A percentile compares a stretch with the other conserved stretches of the same genome.
These are phyloP conservation scores for Galago senegalensis DNA, from an alignment of 2,797 vertebrate genomes.

Conservation along the genomic window DNA sequence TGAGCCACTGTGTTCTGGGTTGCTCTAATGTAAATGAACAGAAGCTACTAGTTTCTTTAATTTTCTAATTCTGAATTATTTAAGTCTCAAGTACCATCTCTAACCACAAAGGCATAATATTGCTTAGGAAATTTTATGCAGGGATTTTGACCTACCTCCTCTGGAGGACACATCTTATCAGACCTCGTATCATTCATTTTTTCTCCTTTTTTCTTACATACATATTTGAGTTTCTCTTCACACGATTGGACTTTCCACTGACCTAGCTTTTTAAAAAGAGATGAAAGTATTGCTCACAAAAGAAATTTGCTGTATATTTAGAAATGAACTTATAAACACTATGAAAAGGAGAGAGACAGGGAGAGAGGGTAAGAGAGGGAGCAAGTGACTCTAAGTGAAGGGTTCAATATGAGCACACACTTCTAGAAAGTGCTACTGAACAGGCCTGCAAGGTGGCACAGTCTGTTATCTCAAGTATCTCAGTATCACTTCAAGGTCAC, in stretches of 20 bases:
- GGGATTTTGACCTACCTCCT: conserved; percentile 90
- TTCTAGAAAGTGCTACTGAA: background rate
- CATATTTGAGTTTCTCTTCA: conserved; percentile 90
- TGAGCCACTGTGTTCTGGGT: background rate
- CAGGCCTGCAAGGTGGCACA: background rate
- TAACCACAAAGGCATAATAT: background rate
- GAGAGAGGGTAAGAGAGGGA: background rate
- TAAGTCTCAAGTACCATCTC: background rate
- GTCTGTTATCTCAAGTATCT: background rate
- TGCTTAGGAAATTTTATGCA: background rate
- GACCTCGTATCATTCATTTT: conserved; percentile 87
- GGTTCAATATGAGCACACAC: background rate
- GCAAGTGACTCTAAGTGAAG: background rate
- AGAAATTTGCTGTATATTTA: conserved; percentile 62
- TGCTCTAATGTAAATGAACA: conserved; percentile 20
- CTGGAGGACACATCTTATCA: conserved; percentile 88
- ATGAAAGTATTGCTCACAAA: conserved; percentile 31
- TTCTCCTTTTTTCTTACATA: conserved; percentile 94
- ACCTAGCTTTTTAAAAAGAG: conserved; percentile 87
- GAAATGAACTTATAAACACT: conserved; percentile 19
- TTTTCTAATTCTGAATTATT: conserved; percentile 35
- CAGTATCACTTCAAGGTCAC: background rate
- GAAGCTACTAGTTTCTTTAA: conserved; percentile 41
- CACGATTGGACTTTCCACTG: conserved; percentile 93
- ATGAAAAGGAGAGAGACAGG: background rate